These are phyloP conservation scores for Dendrolimus punctatus DNA, from an alignment of 1,140 invertebrate genomes.

Conservation along the genomic window DNA sequence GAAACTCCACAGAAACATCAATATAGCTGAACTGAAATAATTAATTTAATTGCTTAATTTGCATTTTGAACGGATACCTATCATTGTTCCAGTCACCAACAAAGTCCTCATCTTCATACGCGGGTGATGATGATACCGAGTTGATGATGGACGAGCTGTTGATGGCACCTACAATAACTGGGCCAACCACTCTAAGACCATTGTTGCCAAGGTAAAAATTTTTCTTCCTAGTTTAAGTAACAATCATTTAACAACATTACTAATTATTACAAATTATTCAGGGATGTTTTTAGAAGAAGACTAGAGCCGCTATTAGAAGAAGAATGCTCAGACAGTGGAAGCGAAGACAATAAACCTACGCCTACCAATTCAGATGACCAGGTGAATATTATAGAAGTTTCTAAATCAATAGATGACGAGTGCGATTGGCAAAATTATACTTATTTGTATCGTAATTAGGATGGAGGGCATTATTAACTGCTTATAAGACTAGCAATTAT, in stretches of 20 bases:
- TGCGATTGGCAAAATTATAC: too few species aligned
- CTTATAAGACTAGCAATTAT: too few species aligned
- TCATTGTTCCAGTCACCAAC: constrained; percentile 71
- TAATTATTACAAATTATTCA: constrained; percentile 27
- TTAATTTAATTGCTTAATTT: neutral
- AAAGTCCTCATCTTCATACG: constrained; percentile 77
- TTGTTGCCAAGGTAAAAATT: constrained; percentile 73
- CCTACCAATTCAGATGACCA: constrained; percentile 71
- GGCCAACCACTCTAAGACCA: constrained; percentile 76
- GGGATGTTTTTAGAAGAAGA: constrained; percentile 71
- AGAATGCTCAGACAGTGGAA: constrained; percentile 73
- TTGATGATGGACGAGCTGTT: constrained; percentile 81
- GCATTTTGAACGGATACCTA: constrained; percentile 34
- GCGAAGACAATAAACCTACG: constrained; percentile 65
- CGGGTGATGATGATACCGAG: constrained; percentile 78
- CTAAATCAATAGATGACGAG: neutral
- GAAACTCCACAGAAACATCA: neutral
- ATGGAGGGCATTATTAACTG: too few species aligned
- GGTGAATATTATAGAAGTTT: constrained; percentile 62
- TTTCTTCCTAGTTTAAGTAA: neutral
- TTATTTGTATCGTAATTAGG: too few species aligned
- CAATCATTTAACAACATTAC: constrained; percentile 6
- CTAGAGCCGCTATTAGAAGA: constrained; percentile 80
- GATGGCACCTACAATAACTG: constrained; percentile 79
- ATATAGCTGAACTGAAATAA: neutral